phyloP scores from a whole-genome alignment of 2,113 vertebrate species.

The Leptosomus discolor region DNA sequence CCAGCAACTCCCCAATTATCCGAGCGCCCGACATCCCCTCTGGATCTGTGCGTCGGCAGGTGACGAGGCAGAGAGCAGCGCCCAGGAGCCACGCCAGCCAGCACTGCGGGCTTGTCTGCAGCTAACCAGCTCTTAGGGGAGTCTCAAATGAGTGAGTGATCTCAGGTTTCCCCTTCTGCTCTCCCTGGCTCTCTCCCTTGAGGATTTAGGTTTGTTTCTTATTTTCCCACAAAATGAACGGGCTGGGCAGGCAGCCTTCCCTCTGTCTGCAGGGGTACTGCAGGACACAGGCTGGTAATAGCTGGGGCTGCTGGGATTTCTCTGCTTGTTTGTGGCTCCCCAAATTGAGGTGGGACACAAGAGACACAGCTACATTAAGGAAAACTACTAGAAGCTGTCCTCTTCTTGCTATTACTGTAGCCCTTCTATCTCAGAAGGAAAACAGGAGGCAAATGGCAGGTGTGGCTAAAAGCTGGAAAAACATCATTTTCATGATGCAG shows the following conservation, averaged over 20 bases:
- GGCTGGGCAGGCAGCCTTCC: background rate
- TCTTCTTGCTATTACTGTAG: background rate
- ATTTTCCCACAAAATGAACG: background rate
- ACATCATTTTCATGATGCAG: fast-evolving
- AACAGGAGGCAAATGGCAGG: background rate
- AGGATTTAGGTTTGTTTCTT: background rate
- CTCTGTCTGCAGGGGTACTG: background rate
- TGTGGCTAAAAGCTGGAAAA: background rate
- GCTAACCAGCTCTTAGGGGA: background rate
- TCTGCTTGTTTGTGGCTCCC: background rate
- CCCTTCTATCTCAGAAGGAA: background rate
- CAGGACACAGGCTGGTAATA: background rate
- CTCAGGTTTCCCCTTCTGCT: background rate
- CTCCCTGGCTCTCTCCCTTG: background rate
- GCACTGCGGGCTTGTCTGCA: fast-evolving
- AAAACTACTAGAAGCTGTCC: background rate
- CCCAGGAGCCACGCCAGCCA: background rate
- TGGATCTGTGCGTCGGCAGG: fast-evolving
- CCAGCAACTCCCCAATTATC: background rate
- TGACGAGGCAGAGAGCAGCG: background rate
- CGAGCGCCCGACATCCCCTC: background rate
- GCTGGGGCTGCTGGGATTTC: background rate
- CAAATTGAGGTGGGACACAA: background rate
- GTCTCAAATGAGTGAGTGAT: fast-evolving
- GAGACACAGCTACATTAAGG: background rate